These are phyloP conservation scores for Alviniconcha strummeri DNA, from an alignment of 2,888 invertebrate species.

Conservation along the genomic window DNA sequence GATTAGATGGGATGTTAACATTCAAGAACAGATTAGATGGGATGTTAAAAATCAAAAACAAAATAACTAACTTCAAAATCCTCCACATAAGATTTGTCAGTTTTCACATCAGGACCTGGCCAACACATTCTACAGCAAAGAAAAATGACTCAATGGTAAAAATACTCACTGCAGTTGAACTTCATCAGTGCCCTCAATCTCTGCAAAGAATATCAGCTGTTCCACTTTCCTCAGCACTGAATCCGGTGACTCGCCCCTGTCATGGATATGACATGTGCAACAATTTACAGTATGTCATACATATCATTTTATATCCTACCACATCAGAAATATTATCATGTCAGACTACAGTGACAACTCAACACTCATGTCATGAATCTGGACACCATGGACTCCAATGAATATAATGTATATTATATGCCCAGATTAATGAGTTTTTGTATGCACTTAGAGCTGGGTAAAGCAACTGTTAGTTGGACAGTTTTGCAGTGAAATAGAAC, in stretches of 20 bases:
- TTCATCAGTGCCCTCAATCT: slow-evolving; percentile 52
- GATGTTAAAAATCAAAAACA: too few relatives aligned
- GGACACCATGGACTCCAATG: not conserved
- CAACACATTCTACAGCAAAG: too few relatives aligned
- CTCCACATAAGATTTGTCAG: too few relatives aligned
- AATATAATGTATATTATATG: not conserved
- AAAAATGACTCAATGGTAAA: too few relatives aligned
- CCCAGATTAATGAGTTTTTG: not conserved
- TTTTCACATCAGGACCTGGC: too few relatives aligned
- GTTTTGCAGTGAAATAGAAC: not conserved
- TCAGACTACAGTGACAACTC: not conserved
- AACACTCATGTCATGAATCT: not conserved
- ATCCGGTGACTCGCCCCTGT: slow-evolving; percentile 65
- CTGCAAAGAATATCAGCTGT: slow-evolving; percentile 67
- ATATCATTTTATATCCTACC: not conserved
- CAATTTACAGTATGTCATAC: not conserved
- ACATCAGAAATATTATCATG: not conserved
- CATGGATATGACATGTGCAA: slow-evolving; percentile 23
- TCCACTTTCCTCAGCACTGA: slow-evolving; percentile 66
- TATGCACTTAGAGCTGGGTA: too few relatives aligned
- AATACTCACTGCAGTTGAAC: slow-evolving; percentile 38
- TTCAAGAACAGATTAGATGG: too few relatives aligned
- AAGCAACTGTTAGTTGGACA: not conserved
- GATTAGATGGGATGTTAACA: too few relatives aligned
- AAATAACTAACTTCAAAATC: too few relatives aligned